Evolutionary conservation across 2,888 invertebrate species (phyloP), one percentile per base, ranked within the genome.

Genomic region (Latheticus oryzae): DNA sequence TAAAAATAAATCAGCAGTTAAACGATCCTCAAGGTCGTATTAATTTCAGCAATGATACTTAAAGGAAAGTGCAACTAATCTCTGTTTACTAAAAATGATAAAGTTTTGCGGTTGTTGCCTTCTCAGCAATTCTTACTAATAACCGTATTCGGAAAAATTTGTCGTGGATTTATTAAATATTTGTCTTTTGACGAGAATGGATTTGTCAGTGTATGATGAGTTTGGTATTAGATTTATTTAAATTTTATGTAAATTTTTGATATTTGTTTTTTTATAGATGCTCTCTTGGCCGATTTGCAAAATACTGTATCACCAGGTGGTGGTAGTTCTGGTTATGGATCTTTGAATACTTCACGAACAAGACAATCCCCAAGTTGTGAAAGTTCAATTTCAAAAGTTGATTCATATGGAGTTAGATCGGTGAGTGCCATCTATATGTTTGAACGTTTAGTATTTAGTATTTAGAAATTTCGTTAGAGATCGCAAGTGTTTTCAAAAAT

Each of bases 281-380:
- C 97, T 60, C 83, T 97, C 66, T 85, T 97, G 73, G 96, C 96
- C 56, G 97, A 97, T 78, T 85, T 97, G 56, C 97, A 97, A 81
- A 95, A 95, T 73, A 97, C 97, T 5, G 92, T 95, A 67, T 90
- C 93, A 5, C 74, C 75, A 2, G 76, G 77, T 8, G 78, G 76
- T 40, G 69, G 74, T 52, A 83, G 85, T 2, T 85, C 87, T 1
- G 89, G 89, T 16, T 92, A 92, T 72, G 92, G 91, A n/a, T 91
- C 91, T 35, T 83, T 91, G 60, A 90, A 90, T 73, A 88, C 88
- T 0, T 64, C 76, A 7, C 69, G 74, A 15, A 66, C 84, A 5
- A 62, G 73, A 80, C 83, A 67, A 55, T 73, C 75, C 19, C 73
- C 76, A 12, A 70, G 67, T n/a, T 54, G 62, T 21, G 70, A 74